Percentiles rank a stretch among this genome's conserved stretches.
Conservation (phyloP, 2,888 invertebrate species). For the Pammene fasciana region DNA sequence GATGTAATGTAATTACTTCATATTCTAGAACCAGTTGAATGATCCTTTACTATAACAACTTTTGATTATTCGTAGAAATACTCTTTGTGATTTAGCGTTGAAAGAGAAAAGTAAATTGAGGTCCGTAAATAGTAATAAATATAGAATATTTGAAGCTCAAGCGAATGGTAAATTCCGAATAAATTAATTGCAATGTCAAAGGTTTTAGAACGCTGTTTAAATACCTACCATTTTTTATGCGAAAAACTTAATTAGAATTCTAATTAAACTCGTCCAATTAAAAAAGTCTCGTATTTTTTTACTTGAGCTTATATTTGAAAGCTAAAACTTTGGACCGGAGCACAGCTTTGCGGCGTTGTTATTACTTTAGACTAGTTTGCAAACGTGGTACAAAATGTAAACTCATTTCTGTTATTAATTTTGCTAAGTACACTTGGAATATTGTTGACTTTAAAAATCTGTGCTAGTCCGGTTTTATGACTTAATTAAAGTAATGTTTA, state of each 20-base stretch:
- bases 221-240: constrained; percentile 3
- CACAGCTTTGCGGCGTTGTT: constrained; percentile 39
- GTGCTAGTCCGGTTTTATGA: background rate
- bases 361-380: constrained; percentile 38
- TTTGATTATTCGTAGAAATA: too few relatives aligned
- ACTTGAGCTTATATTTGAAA: constrained; percentile 34
- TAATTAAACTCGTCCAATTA: constrained; percentile 40
- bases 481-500: constrained; percentile 27
- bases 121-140: background rate
- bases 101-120: background rate
- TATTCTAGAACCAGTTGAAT: too few relatives aligned
- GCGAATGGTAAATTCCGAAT: background rate
- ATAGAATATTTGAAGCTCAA: background rate
- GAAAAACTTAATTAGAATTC: constrained; percentile 28
- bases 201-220: background rate
- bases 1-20: too few relatives aligned
- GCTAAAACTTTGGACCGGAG: constrained; percentile 31
- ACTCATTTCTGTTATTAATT: constrained; percentile 33
- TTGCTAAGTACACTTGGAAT: constrained; percentile 24
- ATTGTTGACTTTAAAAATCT: constrained; percentile 7
- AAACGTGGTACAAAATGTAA: constrained; percentile 29
- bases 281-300: constrained; percentile 37
- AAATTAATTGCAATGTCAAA: constrained; percentile 11
- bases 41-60: too few relatives aligned
- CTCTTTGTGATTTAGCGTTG: background rate